These are phyloP conservation scores for Cheilosia grossa DNA, from an alignment of 2,888 invertebrate genomes.

Conservation along the genomic window DNA sequence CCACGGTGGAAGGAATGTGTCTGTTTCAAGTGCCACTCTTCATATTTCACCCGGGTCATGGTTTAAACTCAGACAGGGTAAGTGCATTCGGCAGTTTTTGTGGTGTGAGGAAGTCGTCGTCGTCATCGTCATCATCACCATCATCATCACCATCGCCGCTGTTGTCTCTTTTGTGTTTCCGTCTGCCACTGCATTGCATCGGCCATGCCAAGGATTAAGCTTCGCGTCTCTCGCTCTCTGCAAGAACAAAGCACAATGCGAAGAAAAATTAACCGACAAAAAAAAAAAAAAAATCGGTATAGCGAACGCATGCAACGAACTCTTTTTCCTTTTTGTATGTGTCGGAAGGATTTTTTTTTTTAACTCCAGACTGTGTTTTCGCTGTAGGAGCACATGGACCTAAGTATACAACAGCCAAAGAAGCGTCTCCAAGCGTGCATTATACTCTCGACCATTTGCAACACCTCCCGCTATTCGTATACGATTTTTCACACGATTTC, in stretches of 20 bases:
- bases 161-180: conserved; percentile 62
- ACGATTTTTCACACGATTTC: conserved; percentile 69
- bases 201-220: conserved; percentile 64
- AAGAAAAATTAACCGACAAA: conserved; percentile 32
- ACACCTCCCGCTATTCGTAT: conserved; percentile 54
- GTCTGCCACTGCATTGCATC: conserved; percentile 43
- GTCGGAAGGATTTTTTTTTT: conserved; percentile 33
- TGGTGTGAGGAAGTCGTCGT: conserved; percentile 48
- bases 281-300: conserved; percentile 35
- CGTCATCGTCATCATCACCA: conserved; percentile 13
- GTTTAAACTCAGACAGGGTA: conserved; percentile 73
- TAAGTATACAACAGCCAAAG: conserved; percentile 4
- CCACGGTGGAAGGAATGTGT: conserved; percentile 67
- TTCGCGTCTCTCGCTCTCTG: conserved; percentile 48
- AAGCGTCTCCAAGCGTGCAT: conserved; percentile 50
- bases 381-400: conserved; percentile 16
- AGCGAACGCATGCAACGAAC: conserved; percentile 48
- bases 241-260: too few species aligned
- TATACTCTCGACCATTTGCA: conserved; percentile 38
- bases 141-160: background rate
- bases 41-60: conserved; percentile 73
- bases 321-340: conserved; percentile 30
- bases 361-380: conserved; percentile 46
- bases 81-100: conserved; percentile 66
- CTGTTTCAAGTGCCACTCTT: conserved; percentile 74